Conservation (phyloP, 2,888 invertebrate genomes). For the Pheosia gnoma region DNA sequence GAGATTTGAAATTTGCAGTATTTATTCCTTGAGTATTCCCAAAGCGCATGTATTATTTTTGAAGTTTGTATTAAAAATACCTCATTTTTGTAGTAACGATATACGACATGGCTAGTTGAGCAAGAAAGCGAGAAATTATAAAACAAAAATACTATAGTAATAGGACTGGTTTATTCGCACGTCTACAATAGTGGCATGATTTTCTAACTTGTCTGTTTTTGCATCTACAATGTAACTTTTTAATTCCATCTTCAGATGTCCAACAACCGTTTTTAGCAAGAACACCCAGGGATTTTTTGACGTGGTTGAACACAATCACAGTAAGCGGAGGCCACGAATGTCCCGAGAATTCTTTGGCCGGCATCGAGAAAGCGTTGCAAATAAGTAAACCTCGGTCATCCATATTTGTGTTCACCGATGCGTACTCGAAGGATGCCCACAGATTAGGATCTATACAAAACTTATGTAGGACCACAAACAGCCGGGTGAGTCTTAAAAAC, state of each 20-base stretch:
- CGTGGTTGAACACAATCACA: slow-evolving; percentile 33
- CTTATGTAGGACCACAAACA: slow-evolving; percentile 43
- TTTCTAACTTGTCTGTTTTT: no score
- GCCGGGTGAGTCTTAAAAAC: slow-evolving; percentile 38
- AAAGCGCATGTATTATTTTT: no score
- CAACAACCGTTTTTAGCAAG: slow-evolving; percentile 26
- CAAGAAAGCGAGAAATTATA: no score
- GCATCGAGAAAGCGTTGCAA: slow-evolving; percentile 54
- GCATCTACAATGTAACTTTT: no score
- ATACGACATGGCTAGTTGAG: no score
- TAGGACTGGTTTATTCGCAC: no score
- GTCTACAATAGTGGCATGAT: no score
- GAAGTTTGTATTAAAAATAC: no score
- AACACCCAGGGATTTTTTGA: slow-evolving; percentile 27
- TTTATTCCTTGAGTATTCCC: no score
- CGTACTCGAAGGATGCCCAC: slow-evolving; percentile 50
- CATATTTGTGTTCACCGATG: slow-evolving; percentile 67
- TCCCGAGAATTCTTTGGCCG: slow-evolving; percentile 61
- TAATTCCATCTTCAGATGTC: slow-evolving; percentile 35
- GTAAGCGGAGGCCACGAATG: slow-evolving; percentile 50
- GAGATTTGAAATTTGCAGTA: no score
- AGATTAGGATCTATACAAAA: slow-evolving; percentile 33
- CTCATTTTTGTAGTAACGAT: no score
- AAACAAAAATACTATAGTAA: no score
- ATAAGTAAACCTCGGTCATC: slow-evolving; percentile 50